These are phyloP conservation scores for Etheostoma perlongum DNA, from an alignment of 2,797 vertebrate species.

Conservation along the genomic window DNA sequence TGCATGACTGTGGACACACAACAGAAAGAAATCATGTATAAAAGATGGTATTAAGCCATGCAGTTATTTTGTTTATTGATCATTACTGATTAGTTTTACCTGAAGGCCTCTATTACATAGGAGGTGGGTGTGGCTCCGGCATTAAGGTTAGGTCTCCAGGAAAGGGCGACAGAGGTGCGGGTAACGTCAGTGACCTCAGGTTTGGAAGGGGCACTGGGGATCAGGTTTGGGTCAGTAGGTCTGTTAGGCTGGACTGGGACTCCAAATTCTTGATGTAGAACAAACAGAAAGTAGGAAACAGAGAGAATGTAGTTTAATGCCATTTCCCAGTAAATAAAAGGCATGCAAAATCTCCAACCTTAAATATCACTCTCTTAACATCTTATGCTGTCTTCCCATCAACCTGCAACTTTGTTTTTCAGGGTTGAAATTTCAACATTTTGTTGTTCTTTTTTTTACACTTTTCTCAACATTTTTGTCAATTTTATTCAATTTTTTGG, in stretches of 20 bases:
- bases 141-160: constrained; percentile 96
- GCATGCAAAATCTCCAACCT: neutral
- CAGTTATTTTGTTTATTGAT: constrained; percentile 6
- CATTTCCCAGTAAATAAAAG: constrained; percentile 1
- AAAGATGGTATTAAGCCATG: constrained; percentile 15
- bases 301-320: neutral
- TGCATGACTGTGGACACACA: constrained; percentile 87
- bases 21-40: constrained; percentile 12
- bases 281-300: constrained; percentile 33
- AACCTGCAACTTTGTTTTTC: too few relatives aligned
- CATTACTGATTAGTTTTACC: constrained; percentile 78
- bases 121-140: constrained; percentile 97
- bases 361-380: neutral
- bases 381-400: too few relatives aligned
- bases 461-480: too few relatives aligned
- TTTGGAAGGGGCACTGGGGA: constrained; percentile 95
- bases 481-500: neutral
- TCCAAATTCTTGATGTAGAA: constrained; percentile 90
- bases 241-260: constrained; percentile 93
- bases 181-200: constrained; percentile 96
- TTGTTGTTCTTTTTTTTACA: too few relatives aligned
- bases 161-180: constrained; percentile 92
- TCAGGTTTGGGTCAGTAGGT: constrained; percentile 97
- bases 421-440: too few relatives aligned
- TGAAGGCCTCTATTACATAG: constrained; percentile 97